Percentiles rank a stretch among this genome's conserved stretches.
phyloP scores from a whole-genome alignment of 2,888 invertebrate species.

The Alloscopus bannaensis region DNA sequence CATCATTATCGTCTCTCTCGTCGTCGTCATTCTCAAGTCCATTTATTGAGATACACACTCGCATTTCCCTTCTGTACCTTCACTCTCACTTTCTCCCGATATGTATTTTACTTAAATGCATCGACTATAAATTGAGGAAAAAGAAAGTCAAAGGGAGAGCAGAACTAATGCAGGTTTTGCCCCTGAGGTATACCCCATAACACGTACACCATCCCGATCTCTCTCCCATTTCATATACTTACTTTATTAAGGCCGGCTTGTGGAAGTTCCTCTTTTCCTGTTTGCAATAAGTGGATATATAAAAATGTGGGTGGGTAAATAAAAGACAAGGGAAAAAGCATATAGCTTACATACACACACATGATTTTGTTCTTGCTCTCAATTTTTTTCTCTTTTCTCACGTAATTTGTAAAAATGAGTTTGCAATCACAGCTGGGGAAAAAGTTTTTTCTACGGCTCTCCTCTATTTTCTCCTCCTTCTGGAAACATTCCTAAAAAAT shows the following conservation, averaged over 20 bases:
- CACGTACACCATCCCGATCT: too few relatives aligned
- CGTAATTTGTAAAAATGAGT: constrained; percentile 38
- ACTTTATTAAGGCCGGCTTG: neutral
- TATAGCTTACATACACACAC: too few relatives aligned
- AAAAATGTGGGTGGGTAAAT: constrained; percentile 31
- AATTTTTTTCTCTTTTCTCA: constrained; percentile 19
- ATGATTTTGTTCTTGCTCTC: constrained; percentile 16
- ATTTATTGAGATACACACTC: constrained; percentile 27
- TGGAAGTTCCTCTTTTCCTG: constrained; percentile 19
- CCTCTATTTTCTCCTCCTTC: constrained; percentile 34
- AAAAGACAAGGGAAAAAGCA: too few relatives aligned
- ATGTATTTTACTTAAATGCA: constrained; percentile 29
- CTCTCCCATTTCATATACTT: too few relatives aligned
- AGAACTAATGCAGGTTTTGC: constrained; percentile 10
- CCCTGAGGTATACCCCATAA: neutral
- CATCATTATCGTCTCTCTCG: constrained; percentile 7
- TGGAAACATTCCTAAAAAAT: constrained; percentile 38
- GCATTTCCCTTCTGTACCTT: neutral
- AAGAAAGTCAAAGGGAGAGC: constrained; percentile 13
- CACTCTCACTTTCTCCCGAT: too few relatives aligned
- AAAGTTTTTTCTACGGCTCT: constrained; percentile 16
- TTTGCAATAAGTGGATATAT: constrained; percentile 20
- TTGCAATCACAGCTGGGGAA: constrained; percentile 49
- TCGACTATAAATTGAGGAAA: constrained; percentile 42
- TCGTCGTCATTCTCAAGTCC: constrained; percentile 29